A percentile compares a stretch with the other conserved stretches of the same genome.
These are phyloP conservation scores for Thermophis baileyi DNA, from an alignment of 2,113 vertebrate species.

Conservation along the genomic window DNA sequence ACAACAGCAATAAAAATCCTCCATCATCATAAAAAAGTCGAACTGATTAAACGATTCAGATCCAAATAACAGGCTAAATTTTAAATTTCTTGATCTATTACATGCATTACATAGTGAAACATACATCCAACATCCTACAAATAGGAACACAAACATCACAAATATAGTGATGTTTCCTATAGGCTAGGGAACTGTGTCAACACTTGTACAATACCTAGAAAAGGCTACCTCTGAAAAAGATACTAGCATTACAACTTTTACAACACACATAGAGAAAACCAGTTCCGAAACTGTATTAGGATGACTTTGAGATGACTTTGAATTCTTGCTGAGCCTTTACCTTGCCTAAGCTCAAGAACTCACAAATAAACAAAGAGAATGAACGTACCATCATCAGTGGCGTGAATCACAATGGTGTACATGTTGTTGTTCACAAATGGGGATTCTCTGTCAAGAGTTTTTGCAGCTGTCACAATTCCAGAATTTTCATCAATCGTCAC, in stretches of 20 bases:
- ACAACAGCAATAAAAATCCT: neutral
- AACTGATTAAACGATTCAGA: neutral
- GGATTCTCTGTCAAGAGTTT: constrained; percentile 76
- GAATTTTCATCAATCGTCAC: constrained; percentile 69
- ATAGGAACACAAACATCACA: neutral
- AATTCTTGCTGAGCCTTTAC: neutral
- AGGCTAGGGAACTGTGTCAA: neutral
- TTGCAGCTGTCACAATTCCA: constrained; percentile 63
- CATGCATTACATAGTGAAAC: neutral
- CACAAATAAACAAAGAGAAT: neutral
- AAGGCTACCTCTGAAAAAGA: neutral
- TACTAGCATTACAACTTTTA: neutral
- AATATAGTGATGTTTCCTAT: neutral
- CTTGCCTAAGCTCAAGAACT: neutral
- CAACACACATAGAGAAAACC: too few species aligned
- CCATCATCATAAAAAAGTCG: neutral
- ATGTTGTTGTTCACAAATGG: constrained; percentile 54
- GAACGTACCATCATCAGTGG: constrained; percentile 72
- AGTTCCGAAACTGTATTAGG: neutral
- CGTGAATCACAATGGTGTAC: constrained; percentile 67
- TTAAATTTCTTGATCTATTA: neutral
- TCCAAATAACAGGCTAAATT: neutral
- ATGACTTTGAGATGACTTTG: neutral
- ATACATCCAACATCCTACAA: neutral
- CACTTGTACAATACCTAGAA: neutral